phyloP scores from a whole-genome alignment of 2,113 vertebrate genomes.

The Corythaixoides concolor region DNA sequence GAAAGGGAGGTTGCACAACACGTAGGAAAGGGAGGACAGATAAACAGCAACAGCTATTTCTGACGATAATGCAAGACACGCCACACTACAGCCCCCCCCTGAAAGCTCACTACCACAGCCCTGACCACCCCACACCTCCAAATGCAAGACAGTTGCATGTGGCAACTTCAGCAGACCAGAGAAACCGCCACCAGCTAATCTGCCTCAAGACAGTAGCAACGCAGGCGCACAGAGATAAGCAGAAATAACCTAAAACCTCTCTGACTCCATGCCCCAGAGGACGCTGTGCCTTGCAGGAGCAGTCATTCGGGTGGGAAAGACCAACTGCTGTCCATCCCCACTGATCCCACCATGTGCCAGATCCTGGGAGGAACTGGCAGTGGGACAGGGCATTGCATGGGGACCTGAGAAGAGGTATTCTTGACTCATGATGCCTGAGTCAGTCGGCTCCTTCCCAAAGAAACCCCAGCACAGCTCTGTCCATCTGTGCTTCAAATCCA shows the following conservation, averaged over 20 bases:
- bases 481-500: not conserved
- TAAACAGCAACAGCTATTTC: slow-evolving; percentile 34
- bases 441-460: not conserved
- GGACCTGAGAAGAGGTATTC: not conserved
- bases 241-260: not conserved
- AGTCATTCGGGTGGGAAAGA: not conserved
- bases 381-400: rapidly evolving
- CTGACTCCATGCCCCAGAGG: not conserved
- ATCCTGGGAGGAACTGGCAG: not conserved
- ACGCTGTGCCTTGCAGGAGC: not conserved
- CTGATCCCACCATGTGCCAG: not conserved
- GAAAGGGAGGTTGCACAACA: slow-evolving; percentile 25
- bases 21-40: slow-evolving; percentile 8
- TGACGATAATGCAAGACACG: slow-evolving; percentile 17
- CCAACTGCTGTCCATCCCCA: not conserved
- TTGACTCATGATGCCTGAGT: not conserved
- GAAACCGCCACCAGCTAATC: slow-evolving; percentile 44
- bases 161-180: not conserved
- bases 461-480: not conserved
- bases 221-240: not conserved
- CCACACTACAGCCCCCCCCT: not conserved
- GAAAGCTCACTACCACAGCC: not conserved
- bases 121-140: not conserved
- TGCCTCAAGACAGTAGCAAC: not conserved
- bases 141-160: not conserved